These are phyloP conservation scores for Polyergus mexicanus DNA, from an alignment of 1,140 invertebrate species.

Conservation along the genomic window DNA sequence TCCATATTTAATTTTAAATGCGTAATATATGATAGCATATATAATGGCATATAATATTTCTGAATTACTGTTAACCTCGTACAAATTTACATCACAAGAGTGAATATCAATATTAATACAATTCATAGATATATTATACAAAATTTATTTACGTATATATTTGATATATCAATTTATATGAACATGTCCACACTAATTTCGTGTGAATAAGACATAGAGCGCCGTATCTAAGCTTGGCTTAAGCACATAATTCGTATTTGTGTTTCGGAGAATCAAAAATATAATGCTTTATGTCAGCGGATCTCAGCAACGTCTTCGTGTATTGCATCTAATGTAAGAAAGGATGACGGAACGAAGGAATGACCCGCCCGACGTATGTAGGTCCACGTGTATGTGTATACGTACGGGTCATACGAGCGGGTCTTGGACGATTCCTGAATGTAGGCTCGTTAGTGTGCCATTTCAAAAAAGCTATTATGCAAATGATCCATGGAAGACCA, in stretches of 20 bases:
- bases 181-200: background rate
- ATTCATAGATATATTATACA: background rate
- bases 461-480: constrained; percentile 81
- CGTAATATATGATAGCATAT: background rate
- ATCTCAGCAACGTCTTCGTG: constrained; percentile 35
- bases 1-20: background rate
- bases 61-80: background rate
- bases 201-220: constrained; percentile 38
- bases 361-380: background rate
- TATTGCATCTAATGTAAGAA: constrained; percentile 36
- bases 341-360: constrained; percentile 34
- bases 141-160: constrained; percentile 23
- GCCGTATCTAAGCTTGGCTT: background rate
- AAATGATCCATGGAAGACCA: constrained; percentile 80
- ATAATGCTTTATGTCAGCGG: constrained; percentile 15
- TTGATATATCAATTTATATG: constrained; percentile 34
- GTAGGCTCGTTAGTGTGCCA: constrained; percentile 78
- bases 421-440: constrained; percentile 72
- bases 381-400: constrained; percentile 27
- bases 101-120: constrained; percentile 8
- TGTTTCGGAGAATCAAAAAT: constrained; percentile 38
- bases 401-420: constrained; percentile 38
- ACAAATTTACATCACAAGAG: background rate
- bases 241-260: constrained; percentile 57
- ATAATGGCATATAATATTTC: background rate